Evolutionary conservation across 2,888 invertebrate genomes (phyloP), one percentile per base, ranked within the genome.

Genomic region (Cheilosia vulpina): DNA sequence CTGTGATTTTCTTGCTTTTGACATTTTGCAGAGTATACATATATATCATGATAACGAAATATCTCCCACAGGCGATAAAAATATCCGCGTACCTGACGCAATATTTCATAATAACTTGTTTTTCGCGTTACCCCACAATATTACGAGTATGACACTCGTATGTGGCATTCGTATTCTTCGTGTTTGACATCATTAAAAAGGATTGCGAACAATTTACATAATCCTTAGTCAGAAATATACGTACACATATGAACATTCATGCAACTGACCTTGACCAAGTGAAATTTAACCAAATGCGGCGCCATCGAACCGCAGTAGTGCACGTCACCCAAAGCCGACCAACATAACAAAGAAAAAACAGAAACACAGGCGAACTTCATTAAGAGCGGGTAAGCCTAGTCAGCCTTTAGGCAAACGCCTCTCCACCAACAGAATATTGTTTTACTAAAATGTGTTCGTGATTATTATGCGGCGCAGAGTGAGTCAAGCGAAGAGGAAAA

Each of bases 191-290:
- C 62, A 31, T 62, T 43, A 45, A 62, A 17, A 43, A 62, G 41
- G 58, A 58, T 41, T 34, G 43, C 43, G 21, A 13, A 38, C 31
- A 41, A 63, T 65, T 65, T 38, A 34, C 65, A 65, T 65, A 65
- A 50, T 65, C 50, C 19, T 21, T 15, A 65, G 34, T 38, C 38
- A 21, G 34, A 38, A 24, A 5, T 45, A n/a, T 15, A 15, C n/a
- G 5, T 43, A 38, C 9, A 13, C 13, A 13, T 38, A 4, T 13
- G 38, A 1, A 38, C 7, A n/a, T 1, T 27, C 45, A 17, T 62
- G 9, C 17, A 45, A 45, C 27, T 52, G 50, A 65, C 65, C 65
- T 65, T 65, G 65, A 52, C 65, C 65, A 52, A 65, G 21, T 65
- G 34, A 50, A 65, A 52, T 52, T 38, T 24, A 52, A n/a, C 31